Evolutionary conservation across 2,888 invertebrate species (phyloP).

Genomic region (Acanthacorydalis orientalis): DNA sequence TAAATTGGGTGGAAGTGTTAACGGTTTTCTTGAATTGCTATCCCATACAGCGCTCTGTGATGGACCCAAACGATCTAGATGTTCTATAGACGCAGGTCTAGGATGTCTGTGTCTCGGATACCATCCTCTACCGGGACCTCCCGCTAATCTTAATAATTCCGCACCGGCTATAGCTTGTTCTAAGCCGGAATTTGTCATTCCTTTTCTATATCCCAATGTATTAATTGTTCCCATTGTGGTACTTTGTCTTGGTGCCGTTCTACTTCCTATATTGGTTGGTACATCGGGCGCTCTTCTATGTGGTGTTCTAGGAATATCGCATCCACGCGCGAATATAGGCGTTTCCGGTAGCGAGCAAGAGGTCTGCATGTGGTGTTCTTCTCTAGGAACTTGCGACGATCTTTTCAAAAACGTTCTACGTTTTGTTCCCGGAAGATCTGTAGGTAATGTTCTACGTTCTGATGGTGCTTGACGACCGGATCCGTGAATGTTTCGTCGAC

Average conservation of each 20-base stretch:
- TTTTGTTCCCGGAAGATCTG: slow-evolving; percentile 38
- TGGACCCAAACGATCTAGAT: slow-evolving; percentile 56
- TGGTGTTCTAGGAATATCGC: slow-evolving; percentile 70
- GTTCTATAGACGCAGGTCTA: slow-evolving; percentile 72
- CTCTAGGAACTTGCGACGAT: slow-evolving; percentile 35
- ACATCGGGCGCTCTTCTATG: slow-evolving; percentile 48
- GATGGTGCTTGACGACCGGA: slow-evolving; percentile 40
- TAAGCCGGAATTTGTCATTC: slow-evolving; percentile 20
- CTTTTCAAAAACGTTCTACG: slow-evolving; percentile 22
- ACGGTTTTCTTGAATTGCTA: slow-evolving; percentile 52
- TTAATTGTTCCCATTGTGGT: slow-evolving; percentile 41
- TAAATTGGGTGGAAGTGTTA: slow-evolving; percentile 75
- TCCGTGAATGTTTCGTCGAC: slow-evolving; percentile 24
- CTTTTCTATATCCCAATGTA: slow-evolving; percentile 23
- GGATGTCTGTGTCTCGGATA: slow-evolving; percentile 57
- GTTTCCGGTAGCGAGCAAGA: slow-evolving; percentile 81
- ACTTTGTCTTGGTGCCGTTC: slow-evolving; percentile 44
- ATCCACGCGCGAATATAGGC: slow-evolving; percentile 70
- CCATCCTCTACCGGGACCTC: slow-evolving; percentile 74
- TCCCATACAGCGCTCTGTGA: slow-evolving; percentile 30
- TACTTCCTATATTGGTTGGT: slow-evolving; percentile 24
- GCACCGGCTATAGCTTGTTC: slow-evolving; percentile 47
- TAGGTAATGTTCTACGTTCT: slow-evolving; percentile 56
- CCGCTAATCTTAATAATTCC: slow-evolving; percentile 61
- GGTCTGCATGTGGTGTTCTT: slow-evolving; percentile 52